A percentile compares a stretch with the other conserved stretches of the same genome.
Evolutionary conservation across 2,888 invertebrate genomes (phyloP).

Genomic region (Tholera decimalis): DNA sequence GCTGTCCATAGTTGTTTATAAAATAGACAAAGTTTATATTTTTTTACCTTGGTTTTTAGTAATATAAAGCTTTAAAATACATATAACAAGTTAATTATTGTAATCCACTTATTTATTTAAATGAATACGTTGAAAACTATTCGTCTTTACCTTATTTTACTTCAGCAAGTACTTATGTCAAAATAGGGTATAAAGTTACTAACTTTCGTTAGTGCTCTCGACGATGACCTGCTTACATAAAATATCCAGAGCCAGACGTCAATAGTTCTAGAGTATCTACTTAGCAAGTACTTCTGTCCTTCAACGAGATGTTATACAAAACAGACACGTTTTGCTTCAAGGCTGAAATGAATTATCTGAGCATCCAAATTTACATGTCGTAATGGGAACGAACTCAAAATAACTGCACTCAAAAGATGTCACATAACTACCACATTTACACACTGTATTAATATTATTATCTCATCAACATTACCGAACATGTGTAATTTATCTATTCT

Average conservation of each 20-base stretch:
- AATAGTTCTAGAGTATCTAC: slow-evolving; percentile 11
- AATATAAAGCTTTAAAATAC: too few species aligned
- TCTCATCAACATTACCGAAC: background rate
- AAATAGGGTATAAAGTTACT: slow-evolving; percentile 22
- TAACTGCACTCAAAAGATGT: background rate
- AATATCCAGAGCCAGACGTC: slow-evolving; percentile 26
- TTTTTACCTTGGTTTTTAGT: too few species aligned
- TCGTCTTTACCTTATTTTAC: slow-evolving; percentile 15
- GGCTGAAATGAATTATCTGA: background rate
- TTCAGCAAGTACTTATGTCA: slow-evolving; percentile 1
- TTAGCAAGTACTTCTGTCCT: slow-evolving; percentile 1
- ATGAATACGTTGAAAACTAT: background rate
- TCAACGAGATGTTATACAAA: slow-evolving; percentile 13
- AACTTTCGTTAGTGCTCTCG: slow-evolving; percentile 13
- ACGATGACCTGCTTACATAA: slow-evolving; percentile 33
- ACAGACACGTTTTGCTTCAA: slow-evolving; percentile 22
- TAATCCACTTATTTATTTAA: slow-evolving; percentile 4
- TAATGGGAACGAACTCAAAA: background rate
- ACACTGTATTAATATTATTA: slow-evolving; percentile 4
- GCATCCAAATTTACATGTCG: background rate
- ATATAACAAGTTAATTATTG: slow-evolving; percentile 2
- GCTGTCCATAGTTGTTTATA: too few species aligned
- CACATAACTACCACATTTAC: background rate
- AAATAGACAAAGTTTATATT: too few species aligned
- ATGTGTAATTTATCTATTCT: background rate